Conservation (phyloP, 2,797 vertebrate species). For the Delichon dasypus region DNA sequence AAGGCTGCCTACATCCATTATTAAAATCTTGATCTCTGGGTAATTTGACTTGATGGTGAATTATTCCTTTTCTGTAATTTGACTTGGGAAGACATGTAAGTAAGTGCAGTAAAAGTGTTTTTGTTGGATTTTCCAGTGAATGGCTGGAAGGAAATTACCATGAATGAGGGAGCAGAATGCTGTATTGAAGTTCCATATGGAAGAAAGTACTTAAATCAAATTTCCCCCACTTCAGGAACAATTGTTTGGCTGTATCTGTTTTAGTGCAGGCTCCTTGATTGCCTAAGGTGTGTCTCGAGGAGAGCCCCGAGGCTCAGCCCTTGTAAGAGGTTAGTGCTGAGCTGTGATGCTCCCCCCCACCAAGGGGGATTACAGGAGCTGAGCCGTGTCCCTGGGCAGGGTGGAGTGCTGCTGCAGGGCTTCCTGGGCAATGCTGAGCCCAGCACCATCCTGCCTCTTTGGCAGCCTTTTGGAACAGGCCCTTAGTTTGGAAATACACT, state of each 20-base stretch:
- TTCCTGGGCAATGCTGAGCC: neutral
- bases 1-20: neutral
- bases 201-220: neutral
- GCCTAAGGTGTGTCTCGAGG: neutral
- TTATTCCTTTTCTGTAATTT: neutral
- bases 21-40: neutral
- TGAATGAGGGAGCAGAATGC: neutral
- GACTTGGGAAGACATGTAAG: neutral
- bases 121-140: neutral
- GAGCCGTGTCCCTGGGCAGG: neutral
- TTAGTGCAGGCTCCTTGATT: neutral
- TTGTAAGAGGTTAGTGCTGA: neutral
- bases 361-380: fast-evolving
- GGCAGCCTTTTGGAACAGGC: neutral
- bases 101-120: neutral
- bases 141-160: neutral
- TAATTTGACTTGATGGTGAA: neutral
- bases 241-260: neutral
- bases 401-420: neutral
- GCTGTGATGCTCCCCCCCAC: fast-evolving
- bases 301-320: neutral
- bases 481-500: neutral
- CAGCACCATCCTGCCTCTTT: neutral
- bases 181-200: fast-evolving
- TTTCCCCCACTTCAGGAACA: neutral